Conservation (phyloP, 2,888 invertebrate genomes). For the Habroteleia sp. region DNA sequence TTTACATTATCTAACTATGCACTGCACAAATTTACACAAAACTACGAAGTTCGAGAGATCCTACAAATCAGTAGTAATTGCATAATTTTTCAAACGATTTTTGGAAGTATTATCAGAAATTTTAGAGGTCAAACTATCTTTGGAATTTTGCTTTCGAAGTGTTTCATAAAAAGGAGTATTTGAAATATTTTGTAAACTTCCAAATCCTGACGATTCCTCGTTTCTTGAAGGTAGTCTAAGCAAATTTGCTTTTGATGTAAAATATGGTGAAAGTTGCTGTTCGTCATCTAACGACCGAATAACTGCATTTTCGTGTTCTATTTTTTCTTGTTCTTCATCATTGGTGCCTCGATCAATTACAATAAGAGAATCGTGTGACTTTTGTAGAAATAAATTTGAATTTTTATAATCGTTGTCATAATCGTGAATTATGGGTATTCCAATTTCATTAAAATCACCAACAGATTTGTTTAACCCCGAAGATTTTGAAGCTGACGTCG, state of each 20-base stretch:
- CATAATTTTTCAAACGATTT: constrained; percentile 59
- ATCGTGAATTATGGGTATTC: constrained; percentile 73
- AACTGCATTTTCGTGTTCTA: constrained; percentile 63
- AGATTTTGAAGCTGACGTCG: constrained; percentile 68
- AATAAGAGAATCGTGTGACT: constrained; percentile 43
- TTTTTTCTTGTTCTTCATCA: constrained; percentile 63
- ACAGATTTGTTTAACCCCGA: constrained; percentile 65
- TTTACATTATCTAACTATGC: no score
- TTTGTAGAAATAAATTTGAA: constrained; percentile 36
- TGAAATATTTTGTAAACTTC: constrained; percentile 70
- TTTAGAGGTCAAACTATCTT: constrained; percentile 65
- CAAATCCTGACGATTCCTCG: constrained; percentile 74
- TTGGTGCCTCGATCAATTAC: constrained; percentile 47
- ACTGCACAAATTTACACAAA: no score
- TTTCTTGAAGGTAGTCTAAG: constrained; percentile 70
- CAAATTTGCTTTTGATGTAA: constrained; percentile 22
- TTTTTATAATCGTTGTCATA: constrained; percentile 31
- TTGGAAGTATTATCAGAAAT: constrained; percentile 63
- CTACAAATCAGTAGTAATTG: constrained; percentile 73
- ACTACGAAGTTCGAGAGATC: no score
- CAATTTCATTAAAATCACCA: constrained; percentile 79
- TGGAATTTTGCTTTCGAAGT: constrained; percentile 44
- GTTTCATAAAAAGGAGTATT: constrained; percentile 62
- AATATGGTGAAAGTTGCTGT: constrained; percentile 17
- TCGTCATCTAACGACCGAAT: constrained; percentile 60